A percentile compares a stretch with the other conserved stretches of the same genome.
Evolutionary conservation across 1,140 invertebrate species (phyloP).

Genomic region (Leptinotarsa lineolata): DNA sequence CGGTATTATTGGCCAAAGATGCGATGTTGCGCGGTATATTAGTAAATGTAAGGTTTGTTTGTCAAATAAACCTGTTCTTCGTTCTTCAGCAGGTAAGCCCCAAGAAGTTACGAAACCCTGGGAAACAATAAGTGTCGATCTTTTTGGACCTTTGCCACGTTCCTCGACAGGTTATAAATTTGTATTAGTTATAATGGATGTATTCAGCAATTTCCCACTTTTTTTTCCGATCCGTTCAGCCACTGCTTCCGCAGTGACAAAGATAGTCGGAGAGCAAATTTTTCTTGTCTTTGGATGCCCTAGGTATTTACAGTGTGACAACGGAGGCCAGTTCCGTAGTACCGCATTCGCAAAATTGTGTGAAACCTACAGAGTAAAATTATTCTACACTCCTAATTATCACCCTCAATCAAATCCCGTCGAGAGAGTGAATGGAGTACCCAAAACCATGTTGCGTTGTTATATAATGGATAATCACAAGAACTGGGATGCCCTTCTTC

Average conservation of each 20-base stretch:
- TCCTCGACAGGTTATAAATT: conserved; percentile 16
- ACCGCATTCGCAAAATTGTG: conserved; percentile 32
- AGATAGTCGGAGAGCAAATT: neutral
- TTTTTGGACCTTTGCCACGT: conserved; percentile 17
- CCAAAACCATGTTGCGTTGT: conserved; percentile 50
- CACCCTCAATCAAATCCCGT: conserved; percentile 27
- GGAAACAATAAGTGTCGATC: conserved; percentile 21
- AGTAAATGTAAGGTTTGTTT: neutral
- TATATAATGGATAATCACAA: conserved; percentile 53
- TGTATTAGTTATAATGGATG: conserved; percentile 12
- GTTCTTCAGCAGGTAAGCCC: neutral
- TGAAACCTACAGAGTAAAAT: conserved; percentile 16
- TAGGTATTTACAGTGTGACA: neutral
- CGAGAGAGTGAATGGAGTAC: conserved; percentile 47
- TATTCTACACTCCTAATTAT: conserved; percentile 20
- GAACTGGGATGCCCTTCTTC: conserved; percentile 49
- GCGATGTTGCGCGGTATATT: conserved; percentile 19
- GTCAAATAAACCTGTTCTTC: conserved; percentile 3
- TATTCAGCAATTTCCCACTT: conserved; percentile 3
- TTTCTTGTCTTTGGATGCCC: conserved; percentile 24
- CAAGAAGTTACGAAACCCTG: conserved; percentile 14
- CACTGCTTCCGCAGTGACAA: neutral
- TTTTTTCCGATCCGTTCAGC: neutral
- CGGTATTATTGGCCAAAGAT: conserved; percentile 25
- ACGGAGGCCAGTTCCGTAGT: conserved; percentile 26